phyloP scores from a whole-genome alignment of 2,888 invertebrate genomes.

The Ennomos fuscantarius region DNA sequence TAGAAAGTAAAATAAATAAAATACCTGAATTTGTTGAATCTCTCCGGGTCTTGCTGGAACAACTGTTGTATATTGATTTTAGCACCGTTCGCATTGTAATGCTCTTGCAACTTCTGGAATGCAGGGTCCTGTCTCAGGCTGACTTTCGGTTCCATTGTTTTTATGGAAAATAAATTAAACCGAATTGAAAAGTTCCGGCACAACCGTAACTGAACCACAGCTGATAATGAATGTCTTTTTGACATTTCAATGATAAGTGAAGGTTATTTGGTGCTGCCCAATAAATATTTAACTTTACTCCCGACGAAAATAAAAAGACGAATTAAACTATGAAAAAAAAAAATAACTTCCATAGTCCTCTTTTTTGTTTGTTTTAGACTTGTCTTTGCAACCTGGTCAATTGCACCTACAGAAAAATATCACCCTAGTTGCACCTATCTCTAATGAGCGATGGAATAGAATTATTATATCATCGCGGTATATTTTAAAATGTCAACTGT shows the following conservation, averaged over 20 bases:
- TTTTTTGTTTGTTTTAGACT: too few species aligned
- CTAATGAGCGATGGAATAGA: too few species aligned
- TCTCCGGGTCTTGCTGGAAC: slow-evolving; percentile 91
- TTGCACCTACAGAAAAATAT: too few species aligned
- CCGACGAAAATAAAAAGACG: background rate
- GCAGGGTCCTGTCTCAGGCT: slow-evolving; percentile 85
- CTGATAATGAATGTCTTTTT: slow-evolving; percentile 75
- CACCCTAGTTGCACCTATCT: too few species aligned
- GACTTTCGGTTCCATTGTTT: slow-evolving; percentile 76
- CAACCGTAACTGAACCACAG: slow-evolving; percentile 52
- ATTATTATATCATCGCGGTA: too few species aligned
- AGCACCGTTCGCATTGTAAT: slow-evolving; percentile 88
- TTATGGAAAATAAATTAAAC: slow-evolving; percentile 46
- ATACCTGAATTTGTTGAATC: slow-evolving; percentile 96
- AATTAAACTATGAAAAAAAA: background rate
- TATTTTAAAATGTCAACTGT: too few species aligned
- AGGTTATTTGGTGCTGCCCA: slow-evolving; percentile 59
- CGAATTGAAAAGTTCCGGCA: slow-evolving; percentile 46
- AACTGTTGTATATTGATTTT: slow-evolving; percentile 93
- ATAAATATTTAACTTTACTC: background rate
- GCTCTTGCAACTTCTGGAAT: slow-evolving; percentile 91
- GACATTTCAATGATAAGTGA: slow-evolving; percentile 81
- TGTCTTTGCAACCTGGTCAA: too few species aligned
- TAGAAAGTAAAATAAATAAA: slow-evolving; percentile 22
- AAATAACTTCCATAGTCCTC: too few species aligned